Evolutionary conservation across 2,797 vertebrate species (phyloP).

Genomic region (Parotocinclus haroldoi): DNA sequence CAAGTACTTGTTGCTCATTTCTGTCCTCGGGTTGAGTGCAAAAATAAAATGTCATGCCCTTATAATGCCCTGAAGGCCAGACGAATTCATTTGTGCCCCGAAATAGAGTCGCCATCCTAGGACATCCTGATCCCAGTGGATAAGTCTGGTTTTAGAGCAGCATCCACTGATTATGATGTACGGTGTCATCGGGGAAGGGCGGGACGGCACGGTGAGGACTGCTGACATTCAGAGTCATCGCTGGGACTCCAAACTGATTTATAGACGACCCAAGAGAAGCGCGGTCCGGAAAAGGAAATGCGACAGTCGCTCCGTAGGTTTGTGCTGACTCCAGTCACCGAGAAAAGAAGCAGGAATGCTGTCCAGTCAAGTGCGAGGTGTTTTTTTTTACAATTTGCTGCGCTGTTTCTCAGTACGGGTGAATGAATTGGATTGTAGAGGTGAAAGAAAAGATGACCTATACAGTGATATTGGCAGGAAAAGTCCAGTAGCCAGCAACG

Average conservation of each 20-base stretch:
- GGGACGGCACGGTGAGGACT: slow-evolving; percentile 60
- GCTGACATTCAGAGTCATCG: slow-evolving; percentile 63
- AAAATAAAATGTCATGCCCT: slow-evolving; percentile 37
- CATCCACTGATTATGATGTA: slow-evolving; percentile 75
- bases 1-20: slow-evolving; percentile 8
- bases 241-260: slow-evolving; percentile 57
- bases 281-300: slow-evolving; percentile 47
- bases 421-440: background rate
- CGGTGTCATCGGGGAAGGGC: slow-evolving; percentile 53
- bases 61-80: slow-evolving; percentile 21
- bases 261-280: slow-evolving; percentile 53
- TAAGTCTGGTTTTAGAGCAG: slow-evolving; percentile 62
- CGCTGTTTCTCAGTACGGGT: background rate
- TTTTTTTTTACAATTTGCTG: background rate
- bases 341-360: slow-evolving; percentile 7
- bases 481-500: too few relatives aligned
- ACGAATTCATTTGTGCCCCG: slow-evolving; percentile 19
- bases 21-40: slow-evolving; percentile 18
- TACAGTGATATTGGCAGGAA: background rate
- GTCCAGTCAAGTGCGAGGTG: background rate
- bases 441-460: background rate
- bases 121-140: slow-evolving; percentile 27
- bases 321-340: slow-evolving; percentile 22
- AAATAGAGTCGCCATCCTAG: slow-evolving; percentile 18
- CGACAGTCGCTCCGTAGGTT: slow-evolving; percentile 50